phyloP scores from a whole-genome alignment of 1,140 invertebrate species.

The Heliothis virescens region DNA sequence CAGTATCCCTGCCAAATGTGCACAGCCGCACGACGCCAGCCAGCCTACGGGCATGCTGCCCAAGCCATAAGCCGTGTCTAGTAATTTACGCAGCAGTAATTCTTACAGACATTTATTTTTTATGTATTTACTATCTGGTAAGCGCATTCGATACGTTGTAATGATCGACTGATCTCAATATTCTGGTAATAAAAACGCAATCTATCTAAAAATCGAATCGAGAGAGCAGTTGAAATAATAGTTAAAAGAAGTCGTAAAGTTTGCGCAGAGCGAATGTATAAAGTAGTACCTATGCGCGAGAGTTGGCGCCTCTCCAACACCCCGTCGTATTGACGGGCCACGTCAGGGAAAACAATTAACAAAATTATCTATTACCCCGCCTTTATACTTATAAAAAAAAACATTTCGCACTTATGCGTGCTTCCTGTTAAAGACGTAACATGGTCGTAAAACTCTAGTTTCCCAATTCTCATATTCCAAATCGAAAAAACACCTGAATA shows the following conservation, averaged over 20 bases:
- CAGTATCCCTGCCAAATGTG: constrained; percentile 63
- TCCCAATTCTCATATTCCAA: not conserved
- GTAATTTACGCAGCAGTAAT: constrained; percentile 36
- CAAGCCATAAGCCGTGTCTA: constrained; percentile 54
- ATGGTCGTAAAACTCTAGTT: not conserved
- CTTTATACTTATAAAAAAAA: not conserved
- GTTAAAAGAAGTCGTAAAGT: constrained; percentile 73
- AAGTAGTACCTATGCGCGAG: constrained; percentile 56
- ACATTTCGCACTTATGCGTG: not conserved
- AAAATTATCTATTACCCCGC: constrained; percentile 50
- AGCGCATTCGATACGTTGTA: constrained; percentile 39
- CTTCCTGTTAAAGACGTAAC: not conserved
- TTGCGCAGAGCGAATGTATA: constrained; percentile 63
- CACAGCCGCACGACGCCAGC: constrained; percentile 49
- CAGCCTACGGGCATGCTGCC: constrained; percentile 60
- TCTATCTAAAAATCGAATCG: constrained; percentile 64
- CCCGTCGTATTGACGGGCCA: constrained; percentile 48
- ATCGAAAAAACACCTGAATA: not conserved
- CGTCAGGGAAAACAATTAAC: constrained; percentile 56
- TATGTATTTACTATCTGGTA: constrained; percentile 47
- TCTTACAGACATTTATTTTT: constrained; percentile 51
- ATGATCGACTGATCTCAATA: constrained; percentile 56
- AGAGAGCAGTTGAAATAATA: constrained; percentile 64
- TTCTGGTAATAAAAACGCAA: constrained; percentile 62
- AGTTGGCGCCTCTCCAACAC: constrained; percentile 69